Evolutionary conservation across 2,888 invertebrate species (phyloP).

Genomic region (Thecophora atra): DNA sequence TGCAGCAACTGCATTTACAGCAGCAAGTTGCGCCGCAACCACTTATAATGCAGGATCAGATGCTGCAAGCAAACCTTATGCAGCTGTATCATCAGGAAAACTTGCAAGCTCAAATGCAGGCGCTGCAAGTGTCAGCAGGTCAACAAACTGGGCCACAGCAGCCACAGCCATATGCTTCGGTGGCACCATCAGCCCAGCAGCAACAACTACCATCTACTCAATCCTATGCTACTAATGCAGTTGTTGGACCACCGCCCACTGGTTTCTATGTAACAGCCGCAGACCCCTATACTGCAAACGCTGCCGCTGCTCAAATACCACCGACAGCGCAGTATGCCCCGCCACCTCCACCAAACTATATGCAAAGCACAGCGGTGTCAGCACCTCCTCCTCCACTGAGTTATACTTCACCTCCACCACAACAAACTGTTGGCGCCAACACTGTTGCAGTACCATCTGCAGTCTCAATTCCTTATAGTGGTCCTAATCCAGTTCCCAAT

Average conservation of each 20-base stretch:
- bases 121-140: conserved; percentile 41
- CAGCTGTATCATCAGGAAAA: conserved; percentile 49
- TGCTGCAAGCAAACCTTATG: conserved; percentile 48
- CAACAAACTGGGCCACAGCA: conserved; percentile 46
- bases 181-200: conserved; percentile 48
- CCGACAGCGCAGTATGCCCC: conserved; percentile 43
- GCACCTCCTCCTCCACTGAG: conserved; percentile 55
- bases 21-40: conserved; percentile 41
- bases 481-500: conserved; percentile 37
- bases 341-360: conserved; percentile 45
- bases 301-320: conserved; percentile 38
- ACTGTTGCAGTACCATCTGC: conserved; percentile 18
- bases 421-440: conserved; percentile 25
- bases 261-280: conserved; percentile 57
- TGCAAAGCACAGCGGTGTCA: conserved; percentile 53
- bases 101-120: conserved; percentile 45
- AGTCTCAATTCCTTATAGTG: conserved; percentile 26
- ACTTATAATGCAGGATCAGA: conserved; percentile 46
- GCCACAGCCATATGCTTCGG: conserved; percentile 46
- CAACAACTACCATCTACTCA: conserved; percentile 54
- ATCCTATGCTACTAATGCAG: conserved; percentile 53
- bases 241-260: conserved; percentile 52
- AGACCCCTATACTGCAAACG: conserved; percentile 47
- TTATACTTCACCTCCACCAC: conserved; percentile 44
- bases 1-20: conserved; percentile 42